These are phyloP conservation scores for Phengaris alcon DNA, from an alignment of 2,888 invertebrate species.

Conservation along the genomic window DNA sequence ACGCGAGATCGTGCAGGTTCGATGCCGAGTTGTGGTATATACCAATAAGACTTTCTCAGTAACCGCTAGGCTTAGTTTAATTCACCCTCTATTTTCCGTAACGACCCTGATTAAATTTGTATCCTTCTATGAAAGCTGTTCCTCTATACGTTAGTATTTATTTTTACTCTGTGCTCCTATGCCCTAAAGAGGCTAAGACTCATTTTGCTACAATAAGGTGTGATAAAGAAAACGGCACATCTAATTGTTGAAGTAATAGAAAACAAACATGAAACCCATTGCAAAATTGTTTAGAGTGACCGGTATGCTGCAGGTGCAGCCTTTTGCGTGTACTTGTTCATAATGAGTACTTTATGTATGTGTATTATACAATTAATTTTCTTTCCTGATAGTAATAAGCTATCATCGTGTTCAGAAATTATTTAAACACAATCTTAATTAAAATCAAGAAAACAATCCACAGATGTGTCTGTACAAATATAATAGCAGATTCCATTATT, in stretches of 20 bases:
- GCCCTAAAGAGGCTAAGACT: not conserved
- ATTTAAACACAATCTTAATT: constrained; percentile 22
- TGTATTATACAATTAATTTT: constrained; percentile 37
- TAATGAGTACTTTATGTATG: constrained; percentile 33
- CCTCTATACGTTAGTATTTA: too few species aligned
- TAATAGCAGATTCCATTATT: not conserved
- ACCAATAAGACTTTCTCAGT: too few species aligned
- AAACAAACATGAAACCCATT: not conserved
- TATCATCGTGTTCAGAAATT: constrained; percentile 23
- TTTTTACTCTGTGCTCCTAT: too few species aligned
- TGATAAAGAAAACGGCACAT: not conserved
- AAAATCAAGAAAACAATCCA: constrained; percentile 18
- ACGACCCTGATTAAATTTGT: too few species aligned
- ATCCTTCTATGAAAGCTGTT: too few species aligned
- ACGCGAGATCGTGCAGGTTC: too few species aligned
- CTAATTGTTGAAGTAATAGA: not conserved
- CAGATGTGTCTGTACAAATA: not conserved
- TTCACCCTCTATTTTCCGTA: too few species aligned
- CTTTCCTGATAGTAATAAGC: constrained; percentile 23
- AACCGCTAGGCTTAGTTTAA: too few species aligned
- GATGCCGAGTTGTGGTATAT: too few species aligned
- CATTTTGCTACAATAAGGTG: not conserved
- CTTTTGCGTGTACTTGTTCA: constrained; percentile 37
- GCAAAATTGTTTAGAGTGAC: constrained; percentile 17
- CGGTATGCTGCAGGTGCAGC: constrained; percentile 33